phyloP scores from a whole-genome alignment of 2,888 invertebrate species.

The Erebia palarica region DNA sequence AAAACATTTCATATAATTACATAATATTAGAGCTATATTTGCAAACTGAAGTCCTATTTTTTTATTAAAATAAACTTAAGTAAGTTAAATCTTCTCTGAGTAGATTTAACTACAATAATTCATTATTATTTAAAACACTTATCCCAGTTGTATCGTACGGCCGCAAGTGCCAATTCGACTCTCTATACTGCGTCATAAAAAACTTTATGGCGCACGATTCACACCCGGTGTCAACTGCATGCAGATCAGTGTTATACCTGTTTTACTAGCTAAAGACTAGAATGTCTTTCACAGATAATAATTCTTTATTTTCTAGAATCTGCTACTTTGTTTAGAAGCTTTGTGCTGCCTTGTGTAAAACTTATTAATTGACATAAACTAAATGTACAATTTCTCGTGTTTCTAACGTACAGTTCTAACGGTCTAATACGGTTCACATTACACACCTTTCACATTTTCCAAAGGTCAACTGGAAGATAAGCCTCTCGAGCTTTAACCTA shows the following conservation, averaged over 20 bases:
- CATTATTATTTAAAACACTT: constrained; percentile 15
- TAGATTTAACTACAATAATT: background rate
- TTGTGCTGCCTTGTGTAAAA: too few relatives aligned
- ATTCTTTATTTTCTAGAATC: too few relatives aligned
- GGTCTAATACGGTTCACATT: too few relatives aligned
- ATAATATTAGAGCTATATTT: background rate
- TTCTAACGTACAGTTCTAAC: too few relatives aligned
- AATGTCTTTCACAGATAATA: background rate
- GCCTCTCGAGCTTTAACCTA: too few relatives aligned
- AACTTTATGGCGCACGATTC: constrained; percentile 41
- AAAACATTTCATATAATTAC: background rate
- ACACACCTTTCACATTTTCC: too few relatives aligned
- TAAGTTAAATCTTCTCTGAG: background rate
- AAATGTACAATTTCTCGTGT: too few relatives aligned
- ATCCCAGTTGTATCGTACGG: constrained; percentile 2
- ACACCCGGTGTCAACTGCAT: constrained; percentile 36
- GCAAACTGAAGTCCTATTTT: too few relatives aligned
- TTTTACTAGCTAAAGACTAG: constrained; percentile 7
- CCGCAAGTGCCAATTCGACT: constrained; percentile 7
- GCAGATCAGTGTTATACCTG: constrained; percentile 33
- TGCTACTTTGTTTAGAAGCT: too few relatives aligned
- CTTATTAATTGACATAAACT: too few relatives aligned
- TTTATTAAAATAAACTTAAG: too few relatives aligned
- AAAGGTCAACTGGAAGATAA: too few relatives aligned
- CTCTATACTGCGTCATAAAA: constrained; percentile 39